Evolutionary conservation across 2,113 vertebrate species (phyloP).

Genomic region (Chloropsis cyanopogon): DNA sequence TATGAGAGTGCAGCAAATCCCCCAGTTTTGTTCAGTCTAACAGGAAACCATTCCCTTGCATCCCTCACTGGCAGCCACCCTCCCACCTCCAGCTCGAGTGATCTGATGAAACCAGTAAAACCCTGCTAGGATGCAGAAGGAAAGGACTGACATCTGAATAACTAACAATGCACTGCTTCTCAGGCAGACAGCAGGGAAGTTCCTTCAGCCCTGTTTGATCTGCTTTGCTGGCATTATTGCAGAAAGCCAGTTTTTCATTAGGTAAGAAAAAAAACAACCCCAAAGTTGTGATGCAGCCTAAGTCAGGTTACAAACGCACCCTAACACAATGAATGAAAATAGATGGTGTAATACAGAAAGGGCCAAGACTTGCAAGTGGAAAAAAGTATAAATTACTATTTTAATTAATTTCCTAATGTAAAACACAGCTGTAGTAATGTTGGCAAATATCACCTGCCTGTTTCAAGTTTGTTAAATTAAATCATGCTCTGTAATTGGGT

Average conservation of each 20-base stretch:
- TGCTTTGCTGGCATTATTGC: neutral
- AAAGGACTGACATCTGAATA: conserved; percentile 8
- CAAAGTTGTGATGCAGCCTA: neutral
- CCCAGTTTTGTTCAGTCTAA: neutral
- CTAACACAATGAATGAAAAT: conserved; percentile 58
- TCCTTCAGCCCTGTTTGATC: conserved; percentile 38
- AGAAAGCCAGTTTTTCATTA: conserved; percentile 45
- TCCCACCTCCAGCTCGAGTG: conserved; percentile 4
- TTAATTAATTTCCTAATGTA: conserved; percentile 82
- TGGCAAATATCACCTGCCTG: conserved; percentile 71
- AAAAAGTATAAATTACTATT: conserved; percentile 73
- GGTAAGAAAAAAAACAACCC: neutral
- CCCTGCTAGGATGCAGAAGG: conserved; percentile 24
- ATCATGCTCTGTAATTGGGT: conserved; percentile 77
- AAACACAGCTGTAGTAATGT: conserved; percentile 77
- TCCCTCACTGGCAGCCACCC: neutral
- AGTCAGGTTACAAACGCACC: conserved; percentile 8
- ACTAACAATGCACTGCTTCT: neutral
- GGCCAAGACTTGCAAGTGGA: conserved; percentile 63
- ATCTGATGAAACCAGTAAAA: conserved; percentile 43
- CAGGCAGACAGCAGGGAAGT: conserved; percentile 57
- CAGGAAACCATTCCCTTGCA: neutral
- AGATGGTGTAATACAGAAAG: conserved; percentile 64
- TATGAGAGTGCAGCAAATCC: neutral
- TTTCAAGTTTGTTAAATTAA: conserved; percentile 75